Evolutionary conservation across 2,797 vertebrate genomes (phyloP), one percentile per base, ranked within the genome.

Genomic region (Tragelaphus eurycerus): DNA sequence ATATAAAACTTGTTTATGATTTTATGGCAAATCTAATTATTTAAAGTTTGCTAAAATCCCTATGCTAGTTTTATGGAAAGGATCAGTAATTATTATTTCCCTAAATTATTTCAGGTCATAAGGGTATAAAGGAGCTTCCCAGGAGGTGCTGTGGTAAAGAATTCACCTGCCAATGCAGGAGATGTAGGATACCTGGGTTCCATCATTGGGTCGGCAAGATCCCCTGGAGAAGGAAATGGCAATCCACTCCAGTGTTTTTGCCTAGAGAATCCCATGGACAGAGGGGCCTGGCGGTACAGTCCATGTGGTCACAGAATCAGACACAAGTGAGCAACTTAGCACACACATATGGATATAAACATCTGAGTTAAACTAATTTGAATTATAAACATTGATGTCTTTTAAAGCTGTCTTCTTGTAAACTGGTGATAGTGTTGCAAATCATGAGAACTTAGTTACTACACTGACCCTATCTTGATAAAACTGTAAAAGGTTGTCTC

Each of bases 321-420:
- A 38, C 67, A 38, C 67, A 71, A 23, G 10, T 38, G 67, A 71
- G 34, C 67, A 38, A 23, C 5, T 13, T 71, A 23, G 10, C 67
- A 23, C 5, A 71, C 34, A 71, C 86, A 86, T 85, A 2, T 52
- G 6, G 88, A 76, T 90, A 50, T 85, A 94, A 97, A 67, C n/a
- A 38, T 87, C 78, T 48, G 7, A 87, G 43, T 83, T 87, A 82
- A 81, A 92, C 11, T 86, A 82, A 82, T 71, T 67, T 86, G 50
- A 89, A 92, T 95, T 94, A 91, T 78, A 85, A 96, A 84, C 50
- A 96, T 29, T 90, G 23, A 83, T 90, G 38, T 31, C 29, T 83
- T 92, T 88, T 90, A 62, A 82, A 89, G 60, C 67, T 60, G 31
- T 60, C 12, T 54, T 81, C 29, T 79, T 84, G 12, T 91, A 34